Base-by-base conservation (phyloP, 2,797 vertebrate species). In the Myotis findleyi region DNA sequence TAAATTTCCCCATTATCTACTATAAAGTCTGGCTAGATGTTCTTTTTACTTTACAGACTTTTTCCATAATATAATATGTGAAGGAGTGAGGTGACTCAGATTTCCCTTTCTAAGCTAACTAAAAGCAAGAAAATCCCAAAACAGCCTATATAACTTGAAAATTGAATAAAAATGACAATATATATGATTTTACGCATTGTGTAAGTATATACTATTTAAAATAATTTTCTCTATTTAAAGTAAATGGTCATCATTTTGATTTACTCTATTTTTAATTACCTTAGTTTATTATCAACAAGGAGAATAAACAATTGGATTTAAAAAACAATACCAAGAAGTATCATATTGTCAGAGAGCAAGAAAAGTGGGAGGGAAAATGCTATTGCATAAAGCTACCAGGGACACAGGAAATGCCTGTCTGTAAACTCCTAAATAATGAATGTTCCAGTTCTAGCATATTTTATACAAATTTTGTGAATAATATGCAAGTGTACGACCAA, bases 31-130 rank as follows among this genome's bases (percentile, higher is more conserved):
- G 77, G 38, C 38, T 83, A 59, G 36, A 57, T 88, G 30, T 4
- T 47, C 49, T 77, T 73, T 71, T 76, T 71, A 47, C 55, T 87
- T 94, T 38, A 68, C 73, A 53, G 25, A 47, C 16, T 76, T 90
- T 90, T 93, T 87, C 82, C 57, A 25, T 85, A 77, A 90, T 83
- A 51, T 36, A 83, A 81, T 55, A 38, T 94, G 17, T 64, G 71
- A 87, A 92, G 47, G 11, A 92, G 41, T 86, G 79, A 92, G 18
- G 3, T 64, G 7, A 13, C 72, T 94, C 75, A 77, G 41, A 89
- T 89, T 96, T 96, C 82, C 27, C n/a, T 83, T 87, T 66, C 59
- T 59, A 75, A 81, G 55, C 76, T 91, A 91, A 44, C 44, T 91
- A 30, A 86, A 92, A 82, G 71, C 81, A 49, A 53, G 25, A 47